Evolutionary conservation across 2,797 vertebrate genomes (phyloP), one percentile per base, ranked within the genome.

Genomic region (Parauchenoglanis punctatus): DNA sequence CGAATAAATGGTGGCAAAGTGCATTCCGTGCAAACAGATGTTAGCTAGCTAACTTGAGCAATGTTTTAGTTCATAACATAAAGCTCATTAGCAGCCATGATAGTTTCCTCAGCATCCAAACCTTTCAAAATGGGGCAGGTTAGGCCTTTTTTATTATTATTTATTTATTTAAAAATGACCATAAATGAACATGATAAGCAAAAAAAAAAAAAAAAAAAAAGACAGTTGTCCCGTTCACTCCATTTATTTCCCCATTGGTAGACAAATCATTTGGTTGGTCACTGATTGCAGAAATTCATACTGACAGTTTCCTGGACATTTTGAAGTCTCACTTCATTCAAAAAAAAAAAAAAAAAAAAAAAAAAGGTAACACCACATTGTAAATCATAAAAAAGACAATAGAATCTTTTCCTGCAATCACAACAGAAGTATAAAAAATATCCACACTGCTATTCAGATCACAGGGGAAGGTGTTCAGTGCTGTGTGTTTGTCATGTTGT

Each of bases 391-490:
- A 91, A 91, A 87, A 85, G 90, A 92, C 89, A 93, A 90, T 90
- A 90, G 91, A 91, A 95, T 86, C 85, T 94, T 93, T 94, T 94
- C 93, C 93, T 91, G 94, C 94, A 92, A 93, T 95, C 96, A 91
- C 91, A 96, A 97, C 94, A 91, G 93, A 94, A 91, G 96, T 96
- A 96, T 95, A 96, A 96, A 95, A 97, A 95, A 94, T 90, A 93
- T 89, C 91, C 88, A 88, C 85, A 25, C 91, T 90, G 92, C 93
- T 95, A 94, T 95, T 94, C 90, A 93, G 92, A 93, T 95, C 95
- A 92, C 94, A 95, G 95, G 95, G 95, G 92, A 95, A 95, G 97
- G 96, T 90, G 81, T 94, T 97, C 97, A 97, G 97, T 97, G 97
- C 94, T 92, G 94, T 94, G 90, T 86, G 93, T 91, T 92, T 91